Base-by-base conservation (phyloP, 2,888 invertebrate genomes). In the Pinctada fucata region DNA sequence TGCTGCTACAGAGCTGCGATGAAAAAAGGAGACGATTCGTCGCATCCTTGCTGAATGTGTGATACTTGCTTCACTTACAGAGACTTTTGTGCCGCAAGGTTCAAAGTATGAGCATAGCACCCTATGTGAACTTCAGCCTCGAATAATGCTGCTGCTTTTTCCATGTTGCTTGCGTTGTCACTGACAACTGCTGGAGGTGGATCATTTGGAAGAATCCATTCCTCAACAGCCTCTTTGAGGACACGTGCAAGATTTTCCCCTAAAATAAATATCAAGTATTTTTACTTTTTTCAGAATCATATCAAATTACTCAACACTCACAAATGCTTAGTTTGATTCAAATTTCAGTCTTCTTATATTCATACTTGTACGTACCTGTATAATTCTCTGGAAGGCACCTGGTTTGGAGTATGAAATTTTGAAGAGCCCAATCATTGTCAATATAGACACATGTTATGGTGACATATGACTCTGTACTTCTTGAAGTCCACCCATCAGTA, bases 21-120 rank as follows among this genome's bases (percentile, higher is more conserved):
- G 80, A 50, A 77, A 79, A 47, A 72, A 79, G 47, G 64, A 58
- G n/a, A 76, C 79, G 31, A 76, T 72, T 45, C 68, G 10, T 65
- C 76, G 31, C 16, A 76, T 73, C 48, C 70, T 52, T 66, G 76
- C 72, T 51, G 76, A 69, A 79, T 47, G 67, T 76, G 72, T 3
- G 69, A 68, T 31, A 75, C 75, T 31, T 49, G 47, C 45, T 50
- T 50, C 3, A 52, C 68, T 67, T 51, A 50, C 4, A 68, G 52
- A 31, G 50, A 66, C 75, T 75, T 75, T 51, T 75, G 66, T 16
- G 13, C 67, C 2, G 51, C 75, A 50, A 51, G 47, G 52, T 75
- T 75, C 16, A 75, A 45, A 13, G 67, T 75, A 45, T 75, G 75
- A 4, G 67, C 66, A 75, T 75, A 75, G 16, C 75, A 75, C 31